Conservation (phyloP, 2,797 vertebrate genomes). For the Mormyrops attenuatus region DNA sequence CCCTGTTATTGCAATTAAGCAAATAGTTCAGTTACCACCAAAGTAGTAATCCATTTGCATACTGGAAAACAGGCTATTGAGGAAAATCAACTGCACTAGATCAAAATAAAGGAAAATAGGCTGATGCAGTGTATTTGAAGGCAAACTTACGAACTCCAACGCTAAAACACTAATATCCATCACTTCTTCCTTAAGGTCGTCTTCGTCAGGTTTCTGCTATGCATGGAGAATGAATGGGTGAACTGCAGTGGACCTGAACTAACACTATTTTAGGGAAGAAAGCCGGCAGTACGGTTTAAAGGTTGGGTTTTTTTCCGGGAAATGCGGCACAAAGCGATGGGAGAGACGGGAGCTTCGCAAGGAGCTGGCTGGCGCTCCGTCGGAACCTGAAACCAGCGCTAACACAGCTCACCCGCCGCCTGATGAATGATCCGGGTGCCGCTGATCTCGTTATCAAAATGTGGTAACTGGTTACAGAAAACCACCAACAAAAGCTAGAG, state of each 20-base stretch:
- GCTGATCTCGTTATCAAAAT: constrained; percentile 61
- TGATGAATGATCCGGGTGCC: constrained; percentile 64
- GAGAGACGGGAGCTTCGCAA: constrained; percentile 22
- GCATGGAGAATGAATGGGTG: background rate
- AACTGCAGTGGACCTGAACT: background rate
- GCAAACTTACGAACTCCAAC: background rate
- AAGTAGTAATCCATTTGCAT: background rate
- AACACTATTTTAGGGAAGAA: background rate
- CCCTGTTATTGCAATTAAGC: background rate
- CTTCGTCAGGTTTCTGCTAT: background rate
- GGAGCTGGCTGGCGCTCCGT: constrained; percentile 45
- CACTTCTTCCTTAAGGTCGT: background rate
- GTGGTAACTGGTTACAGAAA: constrained; percentile 73
- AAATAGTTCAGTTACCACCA: background rate
- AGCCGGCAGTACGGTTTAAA: background rate
- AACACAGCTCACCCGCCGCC: constrained; percentile 58
- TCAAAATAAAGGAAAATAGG: background rate
- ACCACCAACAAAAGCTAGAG: constrained; percentile 36
- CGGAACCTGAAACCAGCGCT: constrained; percentile 64
- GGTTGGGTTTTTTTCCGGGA: constrained; percentile 33
- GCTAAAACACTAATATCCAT: background rate
- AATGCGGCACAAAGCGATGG: constrained; percentile 33
- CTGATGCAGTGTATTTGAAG: background rate
- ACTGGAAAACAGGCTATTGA: background rate
- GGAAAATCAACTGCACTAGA: background rate